Percentiles rank a stretch among this genome's conserved stretches.
These are phyloP conservation scores for Araneus ventricosus DNA, from an alignment of 1,140 invertebrate species.

Conservation along the genomic window DNA sequence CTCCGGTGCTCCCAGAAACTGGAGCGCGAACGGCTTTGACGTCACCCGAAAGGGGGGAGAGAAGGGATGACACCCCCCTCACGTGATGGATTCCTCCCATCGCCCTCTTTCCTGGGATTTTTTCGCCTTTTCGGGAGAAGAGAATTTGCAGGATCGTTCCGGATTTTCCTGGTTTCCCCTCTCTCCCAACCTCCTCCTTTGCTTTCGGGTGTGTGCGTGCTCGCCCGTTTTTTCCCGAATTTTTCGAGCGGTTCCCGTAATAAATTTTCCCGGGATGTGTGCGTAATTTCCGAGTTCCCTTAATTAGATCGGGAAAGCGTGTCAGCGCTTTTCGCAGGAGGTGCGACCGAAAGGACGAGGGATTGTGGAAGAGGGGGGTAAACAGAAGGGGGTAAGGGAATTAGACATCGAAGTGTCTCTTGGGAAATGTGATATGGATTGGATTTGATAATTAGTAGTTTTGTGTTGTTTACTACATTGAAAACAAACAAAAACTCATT, in stretches of 20 bases:
- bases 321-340: background rate
- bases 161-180: background rate
- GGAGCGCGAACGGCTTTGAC: constrained; percentile 50
- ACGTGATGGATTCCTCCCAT: background rate
- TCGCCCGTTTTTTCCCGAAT: background rate
- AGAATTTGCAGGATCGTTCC: constrained; percentile 25
- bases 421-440: too few species aligned
- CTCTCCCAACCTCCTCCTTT: background rate
- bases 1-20: constrained; percentile 52
- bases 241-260: background rate
- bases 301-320: constrained; percentile 10
- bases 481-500: too few species aligned
- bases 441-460: too few species aligned
- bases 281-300: constrained; percentile 12
- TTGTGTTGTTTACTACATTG: too few species aligned
- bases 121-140: background rate
- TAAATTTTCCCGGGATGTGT: constrained; percentile 24
- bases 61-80: background rate
- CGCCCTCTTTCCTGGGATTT: background rate
- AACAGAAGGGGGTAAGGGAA: too few species aligned
- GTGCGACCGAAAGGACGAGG: background rate
- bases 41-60: background rate
- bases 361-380: too few species aligned
- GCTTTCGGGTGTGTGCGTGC: background rate
- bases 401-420: too few species aligned